Base-by-base conservation (phyloP, 2,113 vertebrate genomes). In the Chaetodon trifascialis region DNA sequence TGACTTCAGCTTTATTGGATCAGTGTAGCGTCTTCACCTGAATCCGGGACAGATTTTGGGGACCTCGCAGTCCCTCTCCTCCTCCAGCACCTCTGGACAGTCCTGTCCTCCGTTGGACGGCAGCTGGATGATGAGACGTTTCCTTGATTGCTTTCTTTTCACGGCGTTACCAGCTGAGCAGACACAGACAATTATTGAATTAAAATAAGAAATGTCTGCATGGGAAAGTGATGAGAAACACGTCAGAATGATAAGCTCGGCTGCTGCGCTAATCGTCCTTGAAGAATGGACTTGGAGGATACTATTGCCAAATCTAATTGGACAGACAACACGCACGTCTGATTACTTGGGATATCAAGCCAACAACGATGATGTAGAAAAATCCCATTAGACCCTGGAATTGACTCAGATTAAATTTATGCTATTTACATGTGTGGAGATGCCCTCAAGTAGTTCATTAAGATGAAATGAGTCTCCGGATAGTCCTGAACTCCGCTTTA, bases 71-170 rank as follows among this genome's bases (percentile, higher is more conserved):
- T 97, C 96, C 83, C 90, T 96, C 85, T 99, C 97, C 85, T 99
- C 98, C 65, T 97, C 96, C 49, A 99, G 95, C 3, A 95, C 89
- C 8, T 98, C 97, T 0, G 96, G 95, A 90, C 98, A 99, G n/a
- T 99, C 98, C 56, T 95, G 96, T 65, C 98, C 98, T 12, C 97
- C 96, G 0, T 98, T 98, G 85, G 97, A 95, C 0, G 98, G 96
- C 42, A 92, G 93, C 90, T 99, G 98, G 87, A 98, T 95, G 91
- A 97, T 92, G 55, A 99, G 94, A 8, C 97, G 96, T 71, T 97
- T 96, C 44, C 96, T 95, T 0, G 95, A 95, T 82, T 98, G 98
- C 84, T 97, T 98, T 83, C 67, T 95, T 63, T 93, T 94, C 79
- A 90, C 82, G 0, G 80, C 70, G 0, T 92, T 85, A 55, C 87